Conservation (phyloP, 2,888 invertebrate species). For the Pantelozetes paolii region DNA sequence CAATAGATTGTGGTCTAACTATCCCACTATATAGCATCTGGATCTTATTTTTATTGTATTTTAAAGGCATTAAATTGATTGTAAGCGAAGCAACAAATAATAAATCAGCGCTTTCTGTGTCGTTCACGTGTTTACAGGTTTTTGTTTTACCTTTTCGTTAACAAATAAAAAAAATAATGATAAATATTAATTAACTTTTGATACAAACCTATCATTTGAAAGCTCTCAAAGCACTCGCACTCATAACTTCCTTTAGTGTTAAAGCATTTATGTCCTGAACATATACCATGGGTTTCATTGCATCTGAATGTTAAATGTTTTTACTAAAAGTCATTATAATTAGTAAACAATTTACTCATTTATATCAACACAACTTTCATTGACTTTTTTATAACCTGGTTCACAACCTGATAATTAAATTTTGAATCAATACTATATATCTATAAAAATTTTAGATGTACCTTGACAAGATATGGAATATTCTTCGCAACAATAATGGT, state of each 20-base stretch:
- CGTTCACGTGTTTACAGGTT: neutral
- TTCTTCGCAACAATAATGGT: neutral
- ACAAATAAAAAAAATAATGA: too few species aligned
- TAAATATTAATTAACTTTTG: too few species aligned
- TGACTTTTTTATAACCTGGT: neutral
- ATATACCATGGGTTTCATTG: neutral
- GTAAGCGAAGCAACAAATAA: slow-evolving; percentile 10
- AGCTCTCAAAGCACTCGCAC: neutral
- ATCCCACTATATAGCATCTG: slow-evolving; percentile 7
- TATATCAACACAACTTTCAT: neutral
- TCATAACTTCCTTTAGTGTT: neutral
- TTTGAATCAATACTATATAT: too few species aligned
- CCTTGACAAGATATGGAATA: neutral
- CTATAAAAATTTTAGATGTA: too few species aligned
- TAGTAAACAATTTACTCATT: neutral
- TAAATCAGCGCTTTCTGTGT: neutral
- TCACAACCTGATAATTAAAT: neutral
- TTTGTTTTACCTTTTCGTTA: neutral
- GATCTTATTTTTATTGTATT: too few species aligned
- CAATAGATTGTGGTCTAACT: neutral
- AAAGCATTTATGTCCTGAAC: slow-evolving; percentile 1
- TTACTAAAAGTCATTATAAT: too few species aligned
- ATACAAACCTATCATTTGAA: neutral
- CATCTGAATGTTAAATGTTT: too few species aligned
- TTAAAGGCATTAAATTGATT: too few species aligned